Conservation (phyloP, 1,140 invertebrate species). For the Zaprionus vittiger region DNA sequence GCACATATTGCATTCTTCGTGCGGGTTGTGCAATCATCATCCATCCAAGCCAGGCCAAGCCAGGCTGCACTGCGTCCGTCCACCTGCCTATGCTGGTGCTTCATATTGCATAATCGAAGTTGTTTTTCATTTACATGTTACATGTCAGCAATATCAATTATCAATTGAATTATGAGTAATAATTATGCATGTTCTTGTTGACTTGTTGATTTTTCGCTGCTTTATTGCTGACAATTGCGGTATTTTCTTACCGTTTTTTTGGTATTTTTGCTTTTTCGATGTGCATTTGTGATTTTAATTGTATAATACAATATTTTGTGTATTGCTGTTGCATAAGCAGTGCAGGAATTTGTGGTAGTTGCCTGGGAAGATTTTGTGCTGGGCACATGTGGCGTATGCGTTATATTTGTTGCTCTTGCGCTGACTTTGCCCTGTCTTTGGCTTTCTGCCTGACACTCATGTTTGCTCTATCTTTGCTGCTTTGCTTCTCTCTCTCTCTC, state of each 20-base stretch:
- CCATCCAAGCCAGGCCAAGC: background rate
- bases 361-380: background rate
- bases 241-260: background rate
- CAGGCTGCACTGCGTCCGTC: slow-evolving; percentile 3
- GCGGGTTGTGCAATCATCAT: slow-evolving; percentile 35
- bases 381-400: slow-evolving; percentile 26
- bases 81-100: background rate
- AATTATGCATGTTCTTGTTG: slow-evolving; percentile 8
- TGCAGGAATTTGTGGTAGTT: background rate
- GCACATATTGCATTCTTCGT: slow-evolving; percentile 42
- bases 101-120: slow-evolving; percentile 41
- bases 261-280: slow-evolving; percentile 1
- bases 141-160: slow-evolving; percentile 5
- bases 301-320: background rate
- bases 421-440: background rate
- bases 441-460: background rate
- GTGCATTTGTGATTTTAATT: background rate
- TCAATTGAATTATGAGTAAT: slow-evolving; percentile 1
- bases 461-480: background rate
- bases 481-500: background rate
- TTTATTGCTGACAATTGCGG: background rate
- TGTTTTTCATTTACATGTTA: slow-evolving; percentile 16
- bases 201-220: background rate
- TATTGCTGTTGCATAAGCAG: background rate
- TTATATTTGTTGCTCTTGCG: slow-evolving; percentile 5